These are phyloP conservation scores for Habroteleia sp. DNA, from an alignment of 2,888 invertebrate species.

Conservation along the genomic window DNA sequence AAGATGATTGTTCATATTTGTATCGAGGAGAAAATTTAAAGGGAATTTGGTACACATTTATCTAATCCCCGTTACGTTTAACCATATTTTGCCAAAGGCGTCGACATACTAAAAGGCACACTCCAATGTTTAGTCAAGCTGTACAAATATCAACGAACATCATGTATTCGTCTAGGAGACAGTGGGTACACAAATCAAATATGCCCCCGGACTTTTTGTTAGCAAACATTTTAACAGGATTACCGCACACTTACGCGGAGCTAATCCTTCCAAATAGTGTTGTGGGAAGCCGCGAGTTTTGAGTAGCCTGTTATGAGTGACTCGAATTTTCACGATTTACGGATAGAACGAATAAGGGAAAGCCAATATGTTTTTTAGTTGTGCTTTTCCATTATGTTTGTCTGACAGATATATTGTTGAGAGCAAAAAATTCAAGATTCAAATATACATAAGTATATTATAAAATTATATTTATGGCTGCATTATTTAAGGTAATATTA, in stretches of 20 bases:
- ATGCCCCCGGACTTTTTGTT: slow-evolving; percentile 70
- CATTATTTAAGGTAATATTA: too few species aligned
- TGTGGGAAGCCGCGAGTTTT: slow-evolving; percentile 72
- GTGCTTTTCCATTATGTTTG: slow-evolving; percentile 31
- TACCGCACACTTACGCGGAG: slow-evolving; percentile 78
- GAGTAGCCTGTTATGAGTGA: slow-evolving; percentile 74
- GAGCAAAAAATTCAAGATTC: not conserved
- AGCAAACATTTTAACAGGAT: slow-evolving; percentile 81
- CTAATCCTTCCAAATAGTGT: slow-evolving; percentile 78
- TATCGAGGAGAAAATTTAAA: slow-evolving; percentile 36
- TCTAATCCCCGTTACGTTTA: slow-evolving; percentile 58
- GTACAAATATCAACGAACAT: slow-evolving; percentile 76
- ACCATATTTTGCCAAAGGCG: slow-evolving; percentile 73
- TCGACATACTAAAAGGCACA: slow-evolving; percentile 77
- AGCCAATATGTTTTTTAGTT: slow-evolving; percentile 43
- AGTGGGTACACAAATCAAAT: slow-evolving; percentile 70
- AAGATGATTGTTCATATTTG: not conserved
- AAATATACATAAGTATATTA: slow-evolving; percentile 3
- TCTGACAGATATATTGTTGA: slow-evolving; percentile 14
- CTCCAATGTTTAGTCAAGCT: slow-evolving; percentile 80
- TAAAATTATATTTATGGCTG: too few species aligned
- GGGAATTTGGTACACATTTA: slow-evolving; percentile 41
- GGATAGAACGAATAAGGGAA: slow-evolving; percentile 38
- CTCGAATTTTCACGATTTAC: slow-evolving; percentile 64
- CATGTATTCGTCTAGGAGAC: slow-evolving; percentile 70